Evolutionary conservation across 2,113 vertebrate species (phyloP).

Genomic region (Petaurus breviceps): DNA sequence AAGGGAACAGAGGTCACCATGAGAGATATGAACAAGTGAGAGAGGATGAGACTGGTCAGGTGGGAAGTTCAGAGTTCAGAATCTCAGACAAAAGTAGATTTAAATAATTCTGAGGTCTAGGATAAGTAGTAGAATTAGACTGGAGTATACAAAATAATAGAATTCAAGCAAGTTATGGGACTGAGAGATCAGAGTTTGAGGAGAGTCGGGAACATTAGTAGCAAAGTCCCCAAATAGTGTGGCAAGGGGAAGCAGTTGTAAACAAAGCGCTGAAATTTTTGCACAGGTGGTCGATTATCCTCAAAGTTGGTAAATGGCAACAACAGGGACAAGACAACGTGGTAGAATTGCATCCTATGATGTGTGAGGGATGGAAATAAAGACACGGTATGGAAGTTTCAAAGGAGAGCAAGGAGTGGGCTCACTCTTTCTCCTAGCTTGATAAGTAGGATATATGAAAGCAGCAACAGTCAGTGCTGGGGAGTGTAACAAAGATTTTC

Average conservation of each 20-base stretch:
- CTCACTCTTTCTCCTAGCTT: background rate
- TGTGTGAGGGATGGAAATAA: background rate
- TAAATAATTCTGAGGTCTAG: background rate
- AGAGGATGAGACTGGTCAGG: background rate
- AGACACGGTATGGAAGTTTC: background rate
- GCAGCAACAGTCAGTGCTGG: background rate
- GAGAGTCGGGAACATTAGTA: background rate
- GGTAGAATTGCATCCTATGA: background rate
- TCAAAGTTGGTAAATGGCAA: background rate
- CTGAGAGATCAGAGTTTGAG: background rate
- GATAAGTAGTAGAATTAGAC: background rate
- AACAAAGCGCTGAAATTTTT: background rate
- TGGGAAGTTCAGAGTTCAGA: background rate
- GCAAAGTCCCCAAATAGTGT: background rate
- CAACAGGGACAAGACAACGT: background rate
- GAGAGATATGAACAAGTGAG: background rate
- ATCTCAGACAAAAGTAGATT: background rate
- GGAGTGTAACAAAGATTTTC: background rate
- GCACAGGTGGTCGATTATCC: background rate
- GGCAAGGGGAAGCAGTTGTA: background rate
- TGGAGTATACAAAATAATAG: background rate
- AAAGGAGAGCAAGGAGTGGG: background rate
- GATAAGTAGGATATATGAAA: background rate
- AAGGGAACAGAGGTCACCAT: background rate
- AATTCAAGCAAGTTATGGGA: background rate